phyloP scores from a whole-genome alignment of 2,797 vertebrate species.

The Labeo calbasu region DNA sequence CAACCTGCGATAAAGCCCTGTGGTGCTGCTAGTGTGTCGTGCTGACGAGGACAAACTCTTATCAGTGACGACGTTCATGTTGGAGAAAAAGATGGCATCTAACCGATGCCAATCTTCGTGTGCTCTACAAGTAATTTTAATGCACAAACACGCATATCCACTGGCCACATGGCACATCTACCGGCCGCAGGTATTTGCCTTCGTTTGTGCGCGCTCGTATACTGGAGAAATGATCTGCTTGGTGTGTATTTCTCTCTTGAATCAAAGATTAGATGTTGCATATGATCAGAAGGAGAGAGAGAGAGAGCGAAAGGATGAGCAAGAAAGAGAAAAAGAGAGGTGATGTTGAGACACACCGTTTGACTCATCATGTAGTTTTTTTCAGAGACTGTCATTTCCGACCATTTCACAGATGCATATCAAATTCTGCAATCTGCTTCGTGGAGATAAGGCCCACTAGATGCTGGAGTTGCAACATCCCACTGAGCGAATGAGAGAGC shows the following conservation, averaged over 20 bases:
- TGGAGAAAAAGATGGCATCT: slow-evolving; percentile 59
- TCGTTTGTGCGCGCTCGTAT: slow-evolving; percentile 12
- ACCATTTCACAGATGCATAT: slow-evolving; percentile 86
- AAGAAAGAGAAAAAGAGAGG: slow-evolving; percentile 58
- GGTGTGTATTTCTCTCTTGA: slow-evolving; percentile 45
- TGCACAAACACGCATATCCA: slow-evolving; percentile 33
- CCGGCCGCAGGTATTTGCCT: neutral
- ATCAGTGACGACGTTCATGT: slow-evolving; percentile 73
- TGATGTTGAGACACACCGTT: slow-evolving; percentile 68
- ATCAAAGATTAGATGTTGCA: slow-evolving; percentile 52
- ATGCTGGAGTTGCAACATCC: slow-evolving; percentile 84
- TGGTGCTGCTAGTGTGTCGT: slow-evolving; percentile 47
- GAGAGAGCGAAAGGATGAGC: slow-evolving; percentile 40
- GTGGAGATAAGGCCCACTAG: slow-evolving; percentile 81
- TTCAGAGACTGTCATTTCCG: slow-evolving; percentile 80
- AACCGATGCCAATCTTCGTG: slow-evolving; percentile 73
- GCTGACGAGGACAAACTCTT: slow-evolving; percentile 74
- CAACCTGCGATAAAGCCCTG: slow-evolving; percentile 45
- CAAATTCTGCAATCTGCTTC: slow-evolving; percentile 80
- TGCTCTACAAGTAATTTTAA: slow-evolving; percentile 50
- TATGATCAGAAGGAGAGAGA: slow-evolving; percentile 42
- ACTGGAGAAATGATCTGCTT: slow-evolving; percentile 30
- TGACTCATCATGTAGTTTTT: slow-evolving; percentile 74
- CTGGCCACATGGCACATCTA: neutral
- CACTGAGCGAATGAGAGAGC: slow-evolving; percentile 75